Evolutionary conservation across 2,113 vertebrate genomes (phyloP).

Genomic region (Psephotus haematonotus): DNA sequence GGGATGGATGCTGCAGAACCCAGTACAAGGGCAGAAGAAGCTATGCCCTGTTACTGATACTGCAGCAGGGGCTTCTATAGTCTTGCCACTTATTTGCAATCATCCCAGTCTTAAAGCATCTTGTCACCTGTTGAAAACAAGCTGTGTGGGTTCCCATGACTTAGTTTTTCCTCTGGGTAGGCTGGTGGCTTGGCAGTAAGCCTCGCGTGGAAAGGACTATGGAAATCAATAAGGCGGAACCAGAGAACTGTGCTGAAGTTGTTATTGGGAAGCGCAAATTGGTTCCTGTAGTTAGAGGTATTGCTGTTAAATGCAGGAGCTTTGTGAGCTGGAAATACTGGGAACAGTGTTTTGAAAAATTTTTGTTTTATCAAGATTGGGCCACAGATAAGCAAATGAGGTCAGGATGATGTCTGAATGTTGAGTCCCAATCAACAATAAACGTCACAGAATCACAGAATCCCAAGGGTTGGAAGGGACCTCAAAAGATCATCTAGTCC

Average conservation of each 20-base stretch:
- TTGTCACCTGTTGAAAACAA: fast-evolving
- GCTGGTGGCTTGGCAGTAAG: not conserved
- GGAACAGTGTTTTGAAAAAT: not conserved
- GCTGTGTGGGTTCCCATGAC: fast-evolving
- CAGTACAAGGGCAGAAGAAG: not conserved
- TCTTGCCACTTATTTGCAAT: not conserved
- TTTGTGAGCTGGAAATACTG: not conserved
- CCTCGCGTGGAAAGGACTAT: not conserved
- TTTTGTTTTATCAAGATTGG: not conserved
- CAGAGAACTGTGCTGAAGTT: not conserved
- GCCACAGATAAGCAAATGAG: not conserved
- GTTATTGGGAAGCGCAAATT: not conserved
- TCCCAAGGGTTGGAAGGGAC: too few relatives aligned
- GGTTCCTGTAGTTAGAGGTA: not conserved
- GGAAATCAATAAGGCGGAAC: not conserved
- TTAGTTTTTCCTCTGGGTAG: not conserved
- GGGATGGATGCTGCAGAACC: not conserved
- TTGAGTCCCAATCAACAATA: not conserved
- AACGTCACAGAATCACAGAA: too few relatives aligned
- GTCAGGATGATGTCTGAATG: not conserved
- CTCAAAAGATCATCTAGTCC: too few relatives aligned
- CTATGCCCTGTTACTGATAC: fast-evolving
- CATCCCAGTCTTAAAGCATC: not conserved
- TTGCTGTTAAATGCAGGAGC: not conserved
- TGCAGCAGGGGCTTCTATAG: not conserved